Base-by-base conservation (phyloP, 2,113 vertebrate species). In the Myotis yumanensis region DNA sequence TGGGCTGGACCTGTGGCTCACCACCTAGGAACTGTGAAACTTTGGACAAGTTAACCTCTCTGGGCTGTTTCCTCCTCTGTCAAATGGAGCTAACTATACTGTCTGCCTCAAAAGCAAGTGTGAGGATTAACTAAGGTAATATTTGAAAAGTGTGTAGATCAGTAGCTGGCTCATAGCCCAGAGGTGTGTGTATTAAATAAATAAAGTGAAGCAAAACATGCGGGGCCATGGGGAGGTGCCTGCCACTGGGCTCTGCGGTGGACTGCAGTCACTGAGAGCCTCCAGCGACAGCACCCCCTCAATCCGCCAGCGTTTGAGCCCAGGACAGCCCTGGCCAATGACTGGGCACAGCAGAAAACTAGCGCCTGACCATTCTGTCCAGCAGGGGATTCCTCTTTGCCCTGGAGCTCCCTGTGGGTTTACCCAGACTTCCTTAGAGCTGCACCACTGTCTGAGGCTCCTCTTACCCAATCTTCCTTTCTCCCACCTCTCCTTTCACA, bases 131-230 rank as follows among this genome's bases (percentile, higher is more conserved):
- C 37, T 52, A 72, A 57, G 28, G 37, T 68, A 48, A 35, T 72
- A 59, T 86, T 48, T 75, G 54, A 68, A 77, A 90, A 86, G 62
- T 57, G n/a, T 54, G 25, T 2, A 52, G 75, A 43, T 87, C 75
- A 52, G 68, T 30, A 22, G 30, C 64, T 96, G 92, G 92, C 93
- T n/a, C 10, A 4, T 2, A 30, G 94, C 96, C 95, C 86, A 89
- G 90, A 87, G 64, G 75, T 77, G 8, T 82, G 64, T 90, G 84
- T 62, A 85, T 59, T 73, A 81, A 95, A 88, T 82, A 81, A 95
- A 68, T 87, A 46, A 90, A 80, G 46, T 40, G 54, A 90, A 71
- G 84, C 81, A 87, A 72, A 93, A 51, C 59, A 48, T 0, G 64
- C 0, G 8, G 73, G 32, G 52, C 66, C 6, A 8, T 5, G 12